phyloP scores from a whole-genome alignment of 2,888 invertebrate genomes.

The Troides aeacus region DNA sequence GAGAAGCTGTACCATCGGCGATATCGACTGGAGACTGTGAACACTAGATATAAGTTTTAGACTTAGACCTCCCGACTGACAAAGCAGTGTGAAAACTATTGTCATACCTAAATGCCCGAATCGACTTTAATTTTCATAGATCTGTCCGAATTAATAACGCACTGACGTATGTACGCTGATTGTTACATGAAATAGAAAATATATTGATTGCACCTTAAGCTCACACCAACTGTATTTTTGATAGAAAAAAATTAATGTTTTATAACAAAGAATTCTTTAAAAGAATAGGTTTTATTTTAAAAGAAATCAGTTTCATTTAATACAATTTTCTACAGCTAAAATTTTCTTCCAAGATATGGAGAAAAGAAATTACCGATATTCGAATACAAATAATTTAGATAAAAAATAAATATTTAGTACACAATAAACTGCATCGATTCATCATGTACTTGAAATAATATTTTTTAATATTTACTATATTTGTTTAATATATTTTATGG shows the following conservation, averaged over 20 bases:
- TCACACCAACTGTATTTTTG: conserved; percentile 26
- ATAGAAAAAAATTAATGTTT: conserved; percentile 21
- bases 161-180: background rate
- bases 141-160: conserved; percentile 11
- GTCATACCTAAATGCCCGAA: conserved; percentile 33
- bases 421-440: no score
- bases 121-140: conserved; percentile 13
- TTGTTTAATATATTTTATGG: background rate
- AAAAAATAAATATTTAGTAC: background rate
- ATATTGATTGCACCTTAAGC: background rate
- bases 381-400: background rate
- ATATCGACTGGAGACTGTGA: conserved; percentile 71
- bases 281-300: conserved; percentile 2
- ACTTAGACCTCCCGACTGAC: conserved; percentile 65
- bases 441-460: background rate
- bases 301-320: no score
- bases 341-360: no score
- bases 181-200: conserved; percentile 3
- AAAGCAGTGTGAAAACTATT: conserved; percentile 64
- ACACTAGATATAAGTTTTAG: conserved; percentile 61
- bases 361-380: no score
- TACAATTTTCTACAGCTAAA: no score
- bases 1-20: conserved; percentile 55
- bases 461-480: background rate
- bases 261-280: conserved; percentile 13